Base-by-base conservation (phyloP, 1,140 invertebrate species). In the Hycleus phaleratus region DNA sequence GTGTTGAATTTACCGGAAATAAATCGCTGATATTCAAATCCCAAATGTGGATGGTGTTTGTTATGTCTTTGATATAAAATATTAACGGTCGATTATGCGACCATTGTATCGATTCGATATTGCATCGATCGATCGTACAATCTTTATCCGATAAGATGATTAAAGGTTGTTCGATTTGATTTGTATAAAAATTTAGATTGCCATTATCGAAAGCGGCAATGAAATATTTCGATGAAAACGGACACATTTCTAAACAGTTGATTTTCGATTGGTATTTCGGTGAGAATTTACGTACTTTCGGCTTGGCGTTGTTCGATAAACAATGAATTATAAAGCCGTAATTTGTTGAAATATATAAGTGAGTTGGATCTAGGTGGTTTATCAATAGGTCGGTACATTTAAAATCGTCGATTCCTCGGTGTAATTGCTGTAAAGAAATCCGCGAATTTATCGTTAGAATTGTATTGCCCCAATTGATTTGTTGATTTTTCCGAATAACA, bases 21-120 rank as follows among this genome's bases (percentile, higher is more conserved):
- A 72, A 62, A 58, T 73, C 70, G 61, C 70, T 73, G 39, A 61
- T 60, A 24, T 54, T 63, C 38, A 74, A 57, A 62, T 74, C 64
- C 72, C 72, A 74, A 39, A 72, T 58, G 43, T 72, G 65, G 12
- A 74, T 57, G 6, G 26, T 56, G 60, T 73, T 69, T 49, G 46
- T 52, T 0, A 45, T 54, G 58, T 71, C 69, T 55, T 69, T 68
- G 3, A 65, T 62, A 44, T 71, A 74, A 50, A 74, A 67, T 12
- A 72, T 45, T 45, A 70, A 71, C 10, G 72, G 71, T 64, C 63
- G 68, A 12, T 68, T 66, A 25, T 50, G 56, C 1, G 70, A 73
- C 72, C 72, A 74, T 49, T 70, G 65, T 7, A 74, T 59, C 6
- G 49, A 49, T 50, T 69, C 54, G 5, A 72, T 59, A 26, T 50